Evolutionary conservation across 2,113 vertebrate species (phyloP), one percentile per base, ranked within the genome.

Genomic region (Piliocolobus tephrosceles): DNA sequence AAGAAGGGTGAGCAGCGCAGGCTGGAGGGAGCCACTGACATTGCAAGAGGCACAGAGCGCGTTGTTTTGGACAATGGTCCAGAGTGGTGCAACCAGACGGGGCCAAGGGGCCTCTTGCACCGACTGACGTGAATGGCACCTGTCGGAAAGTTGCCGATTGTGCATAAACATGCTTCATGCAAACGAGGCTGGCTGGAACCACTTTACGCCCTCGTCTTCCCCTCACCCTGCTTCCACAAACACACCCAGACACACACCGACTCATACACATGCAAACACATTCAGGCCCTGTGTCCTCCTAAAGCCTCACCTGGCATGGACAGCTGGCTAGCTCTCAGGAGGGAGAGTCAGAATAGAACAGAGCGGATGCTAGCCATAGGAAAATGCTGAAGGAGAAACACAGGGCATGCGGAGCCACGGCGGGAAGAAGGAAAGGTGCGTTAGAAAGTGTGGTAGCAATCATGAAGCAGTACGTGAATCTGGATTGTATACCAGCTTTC

Each of bases 321-420:
- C 94, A 95, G 96, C 95, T 97, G 97, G 90, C 94, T 72, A 4
- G 79, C 68, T 94, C 87, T 94, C 84, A 66, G 94, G 92, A 91
- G 90, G 91, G 83, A 76, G 80, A 52, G 43, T 76, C 45, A 84
- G 92, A 96, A 93, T 45, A 90, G 92, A 95, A 64, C 20, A 43
- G 91, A 93, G 94, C 98, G 97, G 95, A 93, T 95, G 97, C 30
- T 13, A 86, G 50, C 94, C 40, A 3, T 35, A 12, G 91, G 95
- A 80, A 68, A 52, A 20, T 8, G 88, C 70, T 70, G 79, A 75
- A 90, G 86, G 96, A 96, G 87, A 90, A 32, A 50, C 17, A 32
- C 2, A 23, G 91, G 91, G 22, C 93, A 18, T 9, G 32, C 38
- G 3, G 0, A 70, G 50, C 66, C 14, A 4, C 18, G 45, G 17